Conservation (phyloP, 2,888 invertebrate genomes). For the Trachelus tabidus region DNA sequence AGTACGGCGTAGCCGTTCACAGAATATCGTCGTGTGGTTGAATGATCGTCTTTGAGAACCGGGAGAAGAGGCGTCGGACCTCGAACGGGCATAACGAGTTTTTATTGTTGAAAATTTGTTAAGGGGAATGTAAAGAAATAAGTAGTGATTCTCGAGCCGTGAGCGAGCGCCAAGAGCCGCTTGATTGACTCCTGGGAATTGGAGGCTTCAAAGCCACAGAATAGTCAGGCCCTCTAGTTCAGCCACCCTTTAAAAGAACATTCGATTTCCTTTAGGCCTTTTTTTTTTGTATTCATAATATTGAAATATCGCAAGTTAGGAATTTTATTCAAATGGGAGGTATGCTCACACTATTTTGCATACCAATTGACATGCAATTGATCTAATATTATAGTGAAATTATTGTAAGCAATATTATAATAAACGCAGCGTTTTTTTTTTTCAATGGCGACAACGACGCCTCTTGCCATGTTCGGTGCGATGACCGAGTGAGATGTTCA, state of each 20-base stretch:
- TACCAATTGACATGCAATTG: background rate
- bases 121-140: constrained; percentile 45
- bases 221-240: constrained; percentile 32
- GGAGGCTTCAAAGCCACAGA: constrained; percentile 37
- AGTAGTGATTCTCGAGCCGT: background rate
- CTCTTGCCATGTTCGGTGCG: constrained; percentile 18
- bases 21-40: background rate
- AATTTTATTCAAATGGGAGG: background rate
- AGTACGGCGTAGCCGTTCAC: background rate
- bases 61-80: constrained; percentile 1
- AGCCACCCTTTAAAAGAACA: constrained; percentile 38
- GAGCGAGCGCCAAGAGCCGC: constrained; percentile 25
- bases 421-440: constrained; percentile 28
- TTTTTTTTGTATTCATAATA: background rate
- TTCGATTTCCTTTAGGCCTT: background rate
- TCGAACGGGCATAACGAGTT: constrained; percentile 40
- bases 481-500: constrained; percentile 36
- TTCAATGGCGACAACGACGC: constrained; percentile 25
- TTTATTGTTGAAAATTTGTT: constrained; percentile 49
- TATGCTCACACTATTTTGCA: background rate
- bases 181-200: constrained; percentile 44
- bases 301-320: background rate
- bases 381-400: background rate
- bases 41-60: background rate
- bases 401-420: constrained; percentile 5